Base-by-base conservation (phyloP, 2,888 invertebrate genomes). In the Pyrochroa serraticornis region DNA sequence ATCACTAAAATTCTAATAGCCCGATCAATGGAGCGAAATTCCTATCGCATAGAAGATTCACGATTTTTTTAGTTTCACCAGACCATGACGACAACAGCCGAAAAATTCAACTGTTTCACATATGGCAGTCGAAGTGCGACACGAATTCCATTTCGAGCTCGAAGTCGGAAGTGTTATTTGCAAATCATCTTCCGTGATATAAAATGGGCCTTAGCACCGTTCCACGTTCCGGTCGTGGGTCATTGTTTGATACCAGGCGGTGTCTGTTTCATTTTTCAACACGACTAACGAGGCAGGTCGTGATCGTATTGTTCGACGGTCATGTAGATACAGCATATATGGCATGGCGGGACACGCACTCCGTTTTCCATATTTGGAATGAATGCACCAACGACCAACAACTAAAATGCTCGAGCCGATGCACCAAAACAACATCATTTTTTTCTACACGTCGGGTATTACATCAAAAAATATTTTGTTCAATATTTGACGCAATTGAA, bases 291-390 rank as follows among this genome's bases (percentile, higher is more conserved):
- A 49, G 41, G 41, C 49, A 34, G 34, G 43, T 50, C 50, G 50
- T 50, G 50, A 50, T 50, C 43, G 50, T 50, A 50, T 50, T 50
- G 50, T 50, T 50, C 14, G 32, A 36, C 30, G 42, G 8, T 47
- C 36, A 22, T 30, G 22, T 31, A 22, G 22, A 22, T 22, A 31
- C 31, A 43, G 33, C 50, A 36, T 43, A 50, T 50, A 50, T 42
- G 49, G 49, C 34, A 42, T 43, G 50, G 50, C 35, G 35, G 50
- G 50, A 43, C 50, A 36, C 42, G 33, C 41, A 43, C 37, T 12
- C 34, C 35, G 42, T 43, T 50, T 50, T 36, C 50, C 50, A 50
- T 50, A 50, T 50, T 50, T 30, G 50, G 50, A 31, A 50, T 43
- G 43, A 50, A 50, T 43, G 36, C 50, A 41, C 35, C 34, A 48